Conservation (phyloP, 2,113 vertebrate species). For the Sakesphorus luctuosus region DNA sequence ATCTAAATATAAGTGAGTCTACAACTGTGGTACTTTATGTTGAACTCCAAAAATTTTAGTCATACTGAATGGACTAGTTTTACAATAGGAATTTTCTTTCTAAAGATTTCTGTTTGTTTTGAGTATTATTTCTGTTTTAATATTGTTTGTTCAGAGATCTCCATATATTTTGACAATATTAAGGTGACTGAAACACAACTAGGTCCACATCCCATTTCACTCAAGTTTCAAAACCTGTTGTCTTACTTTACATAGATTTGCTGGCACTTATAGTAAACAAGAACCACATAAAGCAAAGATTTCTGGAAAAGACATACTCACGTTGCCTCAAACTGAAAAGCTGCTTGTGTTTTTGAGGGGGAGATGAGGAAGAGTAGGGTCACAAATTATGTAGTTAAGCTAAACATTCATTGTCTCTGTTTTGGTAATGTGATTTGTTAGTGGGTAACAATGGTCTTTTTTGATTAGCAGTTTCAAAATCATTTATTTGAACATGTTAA, state of each 20-base stretch:
- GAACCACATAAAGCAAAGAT: neutral
- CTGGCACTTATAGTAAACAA: neutral
- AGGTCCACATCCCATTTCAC: neutral
- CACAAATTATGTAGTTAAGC: neutral
- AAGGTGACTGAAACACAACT: neutral
- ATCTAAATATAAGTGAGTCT: neutral
- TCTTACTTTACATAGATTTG: neutral
- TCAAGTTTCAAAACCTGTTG: neutral
- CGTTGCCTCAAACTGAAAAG: neutral
- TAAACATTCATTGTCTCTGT: neutral
- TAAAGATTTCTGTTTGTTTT: neutral
- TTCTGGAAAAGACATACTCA: neutral
- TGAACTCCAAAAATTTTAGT: neutral
- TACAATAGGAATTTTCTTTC: neutral
- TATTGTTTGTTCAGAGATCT: neutral
- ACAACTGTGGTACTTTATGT: neutral
- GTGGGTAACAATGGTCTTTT: neutral
- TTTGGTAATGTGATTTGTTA: neutral
- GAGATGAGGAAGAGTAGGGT: neutral
- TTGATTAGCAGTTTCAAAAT: slow-evolving; percentile 21
- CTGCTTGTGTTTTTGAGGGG: neutral
- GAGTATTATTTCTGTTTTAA: neutral
- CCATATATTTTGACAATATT: neutral
- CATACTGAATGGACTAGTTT: neutral
- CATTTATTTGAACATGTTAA: neutral